These are phyloP conservation scores for Gobio gobio DNA, from an alignment of 2,113 vertebrate species.

Conservation along the genomic window DNA sequence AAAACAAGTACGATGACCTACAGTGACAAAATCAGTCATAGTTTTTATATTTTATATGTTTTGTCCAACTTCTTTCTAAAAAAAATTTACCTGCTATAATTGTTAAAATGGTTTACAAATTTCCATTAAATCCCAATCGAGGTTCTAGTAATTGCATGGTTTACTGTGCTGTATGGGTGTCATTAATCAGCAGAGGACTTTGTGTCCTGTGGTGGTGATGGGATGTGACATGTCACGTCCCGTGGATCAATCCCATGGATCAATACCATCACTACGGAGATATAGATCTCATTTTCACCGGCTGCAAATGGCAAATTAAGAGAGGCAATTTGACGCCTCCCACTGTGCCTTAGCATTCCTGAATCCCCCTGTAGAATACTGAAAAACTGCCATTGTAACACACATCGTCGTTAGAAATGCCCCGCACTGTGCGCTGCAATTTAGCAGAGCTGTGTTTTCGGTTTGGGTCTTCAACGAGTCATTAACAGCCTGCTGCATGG, in stretches of 20 bases:
- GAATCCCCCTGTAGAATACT: constrained; percentile 1
- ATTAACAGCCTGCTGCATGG: constrained; percentile 35
- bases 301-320: constrained; percentile 44
- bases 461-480: constrained; percentile 16
- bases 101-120: constrained; percentile 7
- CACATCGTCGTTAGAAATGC: not conserved
- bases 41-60: not conserved
- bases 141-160: not conserved
- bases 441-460: constrained; percentile 4
- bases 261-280: constrained; percentile 40
- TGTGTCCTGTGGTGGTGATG: constrained; percentile 15
- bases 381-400: constrained; percentile 21
- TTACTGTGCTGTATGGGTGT: constrained; percentile 22
- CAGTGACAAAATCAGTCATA: not conserved
- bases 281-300: constrained; percentile 49
- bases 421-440: not conserved
- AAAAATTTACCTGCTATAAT: not conserved
- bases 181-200: constrained; percentile 46
- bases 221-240: constrained; percentile 33
- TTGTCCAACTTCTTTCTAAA: not conserved
- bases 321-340: constrained; percentile 24
- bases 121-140: constrained; percentile 14
- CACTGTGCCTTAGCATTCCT: constrained; percentile 27
- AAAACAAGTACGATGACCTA: not conserved
- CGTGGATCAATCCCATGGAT: constrained; percentile 44